These are phyloP conservation scores for Drosophila nigricruria DNA, from an alignment of 2,888 invertebrate genomes.

Conservation along the genomic window DNA sequence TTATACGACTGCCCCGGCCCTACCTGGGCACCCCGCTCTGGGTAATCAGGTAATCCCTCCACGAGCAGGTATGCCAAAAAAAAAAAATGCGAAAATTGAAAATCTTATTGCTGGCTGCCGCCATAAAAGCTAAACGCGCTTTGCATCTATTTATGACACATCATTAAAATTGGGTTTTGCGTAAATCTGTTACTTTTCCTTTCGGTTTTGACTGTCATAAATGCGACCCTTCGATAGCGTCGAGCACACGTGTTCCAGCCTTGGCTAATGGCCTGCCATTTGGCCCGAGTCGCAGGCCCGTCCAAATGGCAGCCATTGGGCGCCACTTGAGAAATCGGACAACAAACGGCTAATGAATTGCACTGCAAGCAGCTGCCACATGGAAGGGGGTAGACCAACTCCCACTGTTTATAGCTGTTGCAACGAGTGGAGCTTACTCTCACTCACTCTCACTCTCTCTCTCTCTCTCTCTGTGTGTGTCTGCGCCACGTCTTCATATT, in stretches of 20 bases:
- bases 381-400: neutral
- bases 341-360: constrained; percentile 60
- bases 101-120: constrained; percentile 33
- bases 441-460: neutral
- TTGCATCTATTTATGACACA: constrained; percentile 28
- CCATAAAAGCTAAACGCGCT: constrained; percentile 21
- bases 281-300: constrained; percentile 3
- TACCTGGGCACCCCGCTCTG: constrained; percentile 2
- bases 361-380: neutral
- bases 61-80: neutral
- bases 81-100: neutral
- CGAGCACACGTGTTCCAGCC: constrained; percentile 50
- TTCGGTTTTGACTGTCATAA: constrained; percentile 45
- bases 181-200: constrained; percentile 23
- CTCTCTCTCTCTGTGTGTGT: neutral
- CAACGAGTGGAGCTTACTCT: neutral
- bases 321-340: constrained; percentile 42
- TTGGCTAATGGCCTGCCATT: constrained; percentile 57
- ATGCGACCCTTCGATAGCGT: neutral
- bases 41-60: constrained; percentile 2
- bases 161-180: constrained; percentile 54
- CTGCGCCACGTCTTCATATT: constrained; percentile 1
- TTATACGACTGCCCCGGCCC: constrained; percentile 19
- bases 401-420: neutral
- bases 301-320: neutral